Percentiles rank a stretch among this genome's conserved stretches.
Conservation (phyloP, 2,797 vertebrate genomes). For the Halcyon badia region DNA sequence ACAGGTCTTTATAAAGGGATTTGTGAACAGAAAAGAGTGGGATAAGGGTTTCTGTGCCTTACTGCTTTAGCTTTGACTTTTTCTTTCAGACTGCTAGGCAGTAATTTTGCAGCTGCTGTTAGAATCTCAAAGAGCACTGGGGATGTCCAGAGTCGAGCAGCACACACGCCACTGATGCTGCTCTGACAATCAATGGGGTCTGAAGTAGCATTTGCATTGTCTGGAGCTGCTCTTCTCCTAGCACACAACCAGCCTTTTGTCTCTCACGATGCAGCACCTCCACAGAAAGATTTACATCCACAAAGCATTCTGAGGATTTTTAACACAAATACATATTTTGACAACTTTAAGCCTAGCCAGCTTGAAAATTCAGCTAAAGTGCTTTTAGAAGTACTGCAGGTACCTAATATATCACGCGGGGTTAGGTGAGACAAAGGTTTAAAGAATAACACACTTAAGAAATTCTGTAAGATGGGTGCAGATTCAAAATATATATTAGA, state of each 20-base stretch:
- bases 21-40: neutral
- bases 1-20: neutral
- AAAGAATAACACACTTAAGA: neutral
- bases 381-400: slow-evolving; percentile 11
- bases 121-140: neutral
- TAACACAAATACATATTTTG: slow-evolving; percentile 13
- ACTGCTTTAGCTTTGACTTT: neutral
- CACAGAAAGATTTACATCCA: neutral
- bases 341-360: slow-evolving; percentile 27
- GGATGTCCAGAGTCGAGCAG: neutral
- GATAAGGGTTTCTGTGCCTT: neutral
- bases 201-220: neutral
- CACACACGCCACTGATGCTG: neutral
- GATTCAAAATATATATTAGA: neutral
- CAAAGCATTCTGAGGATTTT: neutral
- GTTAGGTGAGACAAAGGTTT: slow-evolving; percentile 34
- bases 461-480: neutral
- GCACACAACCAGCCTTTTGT: neutral
- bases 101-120: neutral
- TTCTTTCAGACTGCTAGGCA: neutral
- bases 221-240: neutral
- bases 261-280: neutral
- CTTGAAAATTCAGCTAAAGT: slow-evolving; percentile 18
- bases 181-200: neutral
- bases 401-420: slow-evolving; percentile 1